These are phyloP conservation scores for Cerceris ruficornis DNA, from an alignment of 2,888 invertebrate species.

Conservation along the genomic window DNA sequence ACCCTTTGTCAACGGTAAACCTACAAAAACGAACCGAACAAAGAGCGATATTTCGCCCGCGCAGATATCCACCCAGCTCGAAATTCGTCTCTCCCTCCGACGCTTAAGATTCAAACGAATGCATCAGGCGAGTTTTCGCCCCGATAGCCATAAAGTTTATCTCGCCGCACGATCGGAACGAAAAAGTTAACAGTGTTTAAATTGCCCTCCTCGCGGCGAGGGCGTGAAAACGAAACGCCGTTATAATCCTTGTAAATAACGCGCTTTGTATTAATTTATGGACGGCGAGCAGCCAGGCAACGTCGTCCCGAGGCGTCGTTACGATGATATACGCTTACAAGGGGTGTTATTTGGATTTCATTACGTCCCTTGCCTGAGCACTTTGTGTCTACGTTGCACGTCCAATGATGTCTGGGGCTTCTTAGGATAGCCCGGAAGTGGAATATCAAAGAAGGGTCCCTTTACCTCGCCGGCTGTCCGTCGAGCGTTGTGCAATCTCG, in stretches of 20 bases:
- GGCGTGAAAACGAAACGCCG: conserved; percentile 31
- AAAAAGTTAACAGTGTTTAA: conserved; percentile 18
- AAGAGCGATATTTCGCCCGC: too few species aligned
- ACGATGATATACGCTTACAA: conserved; percentile 66
- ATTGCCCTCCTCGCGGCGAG: conserved; percentile 10
- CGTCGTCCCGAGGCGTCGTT: conserved; percentile 61
- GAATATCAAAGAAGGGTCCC: too few species aligned
- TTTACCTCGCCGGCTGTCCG: not conserved
- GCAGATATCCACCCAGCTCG: not conserved
- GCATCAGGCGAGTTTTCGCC: not conserved
- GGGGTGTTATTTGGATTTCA: conserved; percentile 72
- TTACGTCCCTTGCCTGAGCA: conserved; percentile 54
- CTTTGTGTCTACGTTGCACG: conserved; percentile 25
- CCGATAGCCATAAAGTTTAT: conserved; percentile 9
- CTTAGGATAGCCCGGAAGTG: not conserved
- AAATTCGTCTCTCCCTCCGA: not conserved
- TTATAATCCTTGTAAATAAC: conserved; percentile 65
- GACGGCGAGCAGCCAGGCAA: conserved; percentile 48
- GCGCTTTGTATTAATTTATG: conserved; percentile 68
- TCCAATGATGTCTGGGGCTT: conserved; percentile 20
- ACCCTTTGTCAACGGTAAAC: too few species aligned
- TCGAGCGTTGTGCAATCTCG: not conserved
- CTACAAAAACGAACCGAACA: too few species aligned
- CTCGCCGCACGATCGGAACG: not conserved
- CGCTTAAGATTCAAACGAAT: not conserved